These are phyloP conservation scores for Rambutsinella grinnellia DNA, from an alignment of 2,888 invertebrate genomes.

Conservation along the genomic window DNA sequence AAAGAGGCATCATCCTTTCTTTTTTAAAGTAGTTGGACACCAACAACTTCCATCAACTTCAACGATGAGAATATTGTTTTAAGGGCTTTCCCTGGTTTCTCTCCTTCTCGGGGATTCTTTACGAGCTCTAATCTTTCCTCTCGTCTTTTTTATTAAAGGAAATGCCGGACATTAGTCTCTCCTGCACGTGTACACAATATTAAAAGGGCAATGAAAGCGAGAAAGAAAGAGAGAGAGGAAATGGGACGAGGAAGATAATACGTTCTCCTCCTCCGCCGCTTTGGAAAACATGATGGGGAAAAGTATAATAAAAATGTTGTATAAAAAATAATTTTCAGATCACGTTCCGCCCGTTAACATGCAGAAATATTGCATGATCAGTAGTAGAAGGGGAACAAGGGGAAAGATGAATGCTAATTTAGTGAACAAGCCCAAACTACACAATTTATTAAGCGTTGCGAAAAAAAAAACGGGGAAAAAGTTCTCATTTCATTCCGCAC, in stretches of 20 bases:
- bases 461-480: too few species aligned
- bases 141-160: background rate
- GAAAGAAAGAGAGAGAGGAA: conserved; percentile 28
- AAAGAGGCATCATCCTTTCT: too few species aligned
- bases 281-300: too few species aligned
- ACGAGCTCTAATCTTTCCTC: conserved; percentile 9
- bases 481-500: background rate
- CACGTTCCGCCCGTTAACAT: conserved; percentile 35
- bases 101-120: conserved; percentile 19
- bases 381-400: background rate
- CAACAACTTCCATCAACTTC: too few species aligned
- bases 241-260: conserved; percentile 15
- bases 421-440: too few species aligned
- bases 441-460: too few species aligned
- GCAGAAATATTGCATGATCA: background rate
- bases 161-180: conserved; percentile 17
- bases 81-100: conserved; percentile 6
- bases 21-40: too few species aligned
- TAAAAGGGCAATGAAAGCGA: conserved; percentile 17
- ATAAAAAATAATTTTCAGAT: conserved; percentile 15
- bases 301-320: too few species aligned
- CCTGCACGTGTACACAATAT: conserved; percentile 26
- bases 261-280: background rate
- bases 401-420: background rate
- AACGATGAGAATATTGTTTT: too few species aligned